Percentiles rank a stretch among this genome's conserved stretches.
Evolutionary conservation across 1,140 invertebrate species (phyloP).

Genomic region (Oncopeltus fasciatus): DNA sequence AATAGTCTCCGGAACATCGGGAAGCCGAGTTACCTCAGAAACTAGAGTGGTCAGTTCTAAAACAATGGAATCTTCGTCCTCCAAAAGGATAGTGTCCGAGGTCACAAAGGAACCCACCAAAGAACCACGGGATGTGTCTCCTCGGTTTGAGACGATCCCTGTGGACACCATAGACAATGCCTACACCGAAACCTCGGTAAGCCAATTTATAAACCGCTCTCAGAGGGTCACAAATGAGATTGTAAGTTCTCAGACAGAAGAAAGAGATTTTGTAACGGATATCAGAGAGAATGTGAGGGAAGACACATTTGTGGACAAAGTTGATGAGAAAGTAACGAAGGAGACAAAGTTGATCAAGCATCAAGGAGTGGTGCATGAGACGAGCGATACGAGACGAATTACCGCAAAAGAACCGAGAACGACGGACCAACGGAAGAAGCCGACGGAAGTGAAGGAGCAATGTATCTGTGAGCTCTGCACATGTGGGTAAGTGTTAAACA

Average conservation of each 20-base stretch:
- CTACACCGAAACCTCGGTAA: background rate
- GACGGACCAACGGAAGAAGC: background rate
- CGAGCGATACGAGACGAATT: background rate
- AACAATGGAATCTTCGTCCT: background rate
- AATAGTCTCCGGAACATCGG: background rate
- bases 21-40: background rate
- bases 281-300: background rate
- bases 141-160: background rate
- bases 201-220: background rate
- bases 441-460: constrained; percentile 37
- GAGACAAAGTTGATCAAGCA: background rate
- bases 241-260: background rate
- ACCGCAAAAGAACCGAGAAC: background rate
- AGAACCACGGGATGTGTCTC: background rate
- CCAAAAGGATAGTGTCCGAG: background rate
- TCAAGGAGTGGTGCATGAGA: background rate
- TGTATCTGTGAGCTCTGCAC: constrained; percentile 82
- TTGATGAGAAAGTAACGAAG: background rate
- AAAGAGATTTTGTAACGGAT: background rate
- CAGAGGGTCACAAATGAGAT: background rate
- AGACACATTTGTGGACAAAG: background rate
- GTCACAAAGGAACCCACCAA: background rate
- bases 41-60: background rate
- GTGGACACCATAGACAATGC: background rate
- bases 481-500: constrained; percentile 82